Evolutionary conservation across 2,888 invertebrate genomes (phyloP).

Genomic region (Dasypolia templi): DNA sequence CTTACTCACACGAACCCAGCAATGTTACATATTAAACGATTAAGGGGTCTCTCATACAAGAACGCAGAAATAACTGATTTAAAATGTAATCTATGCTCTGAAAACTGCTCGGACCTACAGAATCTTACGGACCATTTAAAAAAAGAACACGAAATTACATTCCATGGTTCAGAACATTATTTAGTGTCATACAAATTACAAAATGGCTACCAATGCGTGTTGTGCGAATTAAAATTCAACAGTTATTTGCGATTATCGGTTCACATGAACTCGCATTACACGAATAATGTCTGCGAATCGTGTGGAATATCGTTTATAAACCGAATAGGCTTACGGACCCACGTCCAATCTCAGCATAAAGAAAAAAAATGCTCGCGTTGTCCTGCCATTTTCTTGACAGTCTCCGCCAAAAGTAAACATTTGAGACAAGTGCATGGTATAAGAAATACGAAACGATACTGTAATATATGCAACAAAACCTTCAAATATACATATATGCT

Average conservation of each 20-base stretch:
- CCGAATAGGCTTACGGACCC: conserved; percentile 71
- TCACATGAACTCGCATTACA: conserved; percentile 78
- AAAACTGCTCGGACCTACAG: conserved; percentile 62
- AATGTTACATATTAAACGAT: conserved; percentile 62
- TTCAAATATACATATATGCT: conserved; percentile 71
- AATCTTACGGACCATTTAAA: conserved; percentile 71
- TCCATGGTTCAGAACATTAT: conserved; percentile 67
- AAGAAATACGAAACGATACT: conserved; percentile 55
- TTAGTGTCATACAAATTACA: conserved; percentile 74
- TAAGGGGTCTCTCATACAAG: conserved; percentile 71
- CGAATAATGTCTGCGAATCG: conserved; percentile 75
- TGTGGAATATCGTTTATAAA: conserved; percentile 76
- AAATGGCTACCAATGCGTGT: conserved; percentile 68
- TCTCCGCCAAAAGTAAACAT: conserved; percentile 54
- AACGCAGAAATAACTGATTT: conserved; percentile 78
- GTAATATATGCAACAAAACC: conserved; percentile 66
- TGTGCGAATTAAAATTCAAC: conserved; percentile 71
- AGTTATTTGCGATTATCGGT: conserved; percentile 70
- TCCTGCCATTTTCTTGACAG: conserved; percentile 66
- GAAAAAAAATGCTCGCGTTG: conserved; percentile 75
- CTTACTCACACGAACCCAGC: conserved; percentile 66
- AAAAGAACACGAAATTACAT: conserved; percentile 67
- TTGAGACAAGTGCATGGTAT: conserved; percentile 57
- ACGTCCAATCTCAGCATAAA: conserved; percentile 70
- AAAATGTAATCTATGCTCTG: conserved; percentile 72